A percentile compares a stretch with the other conserved stretches of the same genome.
phyloP scores from a whole-genome alignment of 1,140 invertebrate genomes.

The Drosophila tropicalis region DNA sequence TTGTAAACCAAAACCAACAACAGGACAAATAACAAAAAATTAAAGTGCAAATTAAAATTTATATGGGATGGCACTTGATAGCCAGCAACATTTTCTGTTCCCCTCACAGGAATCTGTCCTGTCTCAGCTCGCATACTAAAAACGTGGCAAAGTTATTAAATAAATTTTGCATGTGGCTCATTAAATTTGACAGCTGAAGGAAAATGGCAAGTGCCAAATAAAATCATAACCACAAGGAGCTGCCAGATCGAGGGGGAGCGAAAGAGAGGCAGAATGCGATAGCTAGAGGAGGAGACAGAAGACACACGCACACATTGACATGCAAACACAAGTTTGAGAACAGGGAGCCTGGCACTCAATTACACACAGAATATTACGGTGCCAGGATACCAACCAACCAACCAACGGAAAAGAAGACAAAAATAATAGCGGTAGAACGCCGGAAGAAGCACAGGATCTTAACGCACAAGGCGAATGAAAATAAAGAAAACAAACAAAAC shows the following conservation, averaged over 20 bases:
- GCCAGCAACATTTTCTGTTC: background rate
- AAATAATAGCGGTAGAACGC: background rate
- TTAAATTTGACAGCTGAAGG: conserved; percentile 57
- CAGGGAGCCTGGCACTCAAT: conserved; percentile 44
- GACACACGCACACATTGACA: conserved; percentile 13
- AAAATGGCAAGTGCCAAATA: conserved; percentile 28
- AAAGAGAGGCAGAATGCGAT: background rate
- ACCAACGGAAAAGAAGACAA: background rate
- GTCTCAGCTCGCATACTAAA: conserved; percentile 42
- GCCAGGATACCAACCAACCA: conserved; percentile 13
- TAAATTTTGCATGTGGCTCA: conserved; percentile 76
- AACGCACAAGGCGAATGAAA: background rate
- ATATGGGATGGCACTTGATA: conserved; percentile 37
- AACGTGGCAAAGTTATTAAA: conserved; percentile 68
- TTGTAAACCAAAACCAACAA: conserved; percentile 23
- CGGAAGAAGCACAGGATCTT: too few relatives aligned
- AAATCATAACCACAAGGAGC: conserved; percentile 42
- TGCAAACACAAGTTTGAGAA: conserved; percentile 29
- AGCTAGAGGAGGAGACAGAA: background rate
- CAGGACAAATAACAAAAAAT: conserved; percentile 35
- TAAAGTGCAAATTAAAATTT: conserved; percentile 38
- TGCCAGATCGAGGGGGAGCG: background rate
- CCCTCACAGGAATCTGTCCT: conserved; percentile 32
- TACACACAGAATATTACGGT: conserved; percentile 34
- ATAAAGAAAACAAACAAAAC: background rate